Evolutionary conservation across 2,797 vertebrate genomes (phyloP).

Genomic region (Phrynocephalus guinanensis): DNA sequence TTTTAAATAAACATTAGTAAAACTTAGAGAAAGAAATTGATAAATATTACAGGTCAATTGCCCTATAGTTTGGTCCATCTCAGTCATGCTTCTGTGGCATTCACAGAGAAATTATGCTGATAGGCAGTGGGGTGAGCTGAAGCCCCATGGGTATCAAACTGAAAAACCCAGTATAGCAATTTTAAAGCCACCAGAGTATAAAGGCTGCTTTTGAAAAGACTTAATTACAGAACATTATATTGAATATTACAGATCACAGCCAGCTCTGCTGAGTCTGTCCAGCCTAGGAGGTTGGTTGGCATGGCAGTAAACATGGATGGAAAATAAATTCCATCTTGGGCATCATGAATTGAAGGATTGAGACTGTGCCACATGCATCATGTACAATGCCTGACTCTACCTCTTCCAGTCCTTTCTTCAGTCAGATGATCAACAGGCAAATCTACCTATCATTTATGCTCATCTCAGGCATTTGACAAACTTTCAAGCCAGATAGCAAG

Average conservation of each 20-base stretch:
- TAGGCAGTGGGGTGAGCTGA: background rate
- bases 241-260: background rate
- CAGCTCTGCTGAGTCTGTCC: background rate
- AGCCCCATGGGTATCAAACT: background rate
- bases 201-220: background rate
- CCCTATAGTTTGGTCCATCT: too few species aligned
- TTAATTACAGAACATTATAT: background rate
- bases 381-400: too few species aligned
- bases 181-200: background rate
- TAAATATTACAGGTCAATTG: too few species aligned
- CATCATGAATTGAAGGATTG: background rate
- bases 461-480: background rate
- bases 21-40: too few species aligned
- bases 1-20: too few species aligned
- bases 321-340: background rate
- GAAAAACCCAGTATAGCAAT: background rate
- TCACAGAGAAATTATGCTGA: background rate
- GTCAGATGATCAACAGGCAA: background rate
- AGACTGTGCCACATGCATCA: too few species aligned
- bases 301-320: background rate
- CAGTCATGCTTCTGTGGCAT: too few species aligned
- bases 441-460: background rate
- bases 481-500: background rate
- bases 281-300: background rate
- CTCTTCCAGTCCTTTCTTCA: too few species aligned